These are phyloP conservation scores for Trichomalopsis sarcophagae DNA, from an alignment of 1,140 invertebrate species.

Conservation along the genomic window DNA sequence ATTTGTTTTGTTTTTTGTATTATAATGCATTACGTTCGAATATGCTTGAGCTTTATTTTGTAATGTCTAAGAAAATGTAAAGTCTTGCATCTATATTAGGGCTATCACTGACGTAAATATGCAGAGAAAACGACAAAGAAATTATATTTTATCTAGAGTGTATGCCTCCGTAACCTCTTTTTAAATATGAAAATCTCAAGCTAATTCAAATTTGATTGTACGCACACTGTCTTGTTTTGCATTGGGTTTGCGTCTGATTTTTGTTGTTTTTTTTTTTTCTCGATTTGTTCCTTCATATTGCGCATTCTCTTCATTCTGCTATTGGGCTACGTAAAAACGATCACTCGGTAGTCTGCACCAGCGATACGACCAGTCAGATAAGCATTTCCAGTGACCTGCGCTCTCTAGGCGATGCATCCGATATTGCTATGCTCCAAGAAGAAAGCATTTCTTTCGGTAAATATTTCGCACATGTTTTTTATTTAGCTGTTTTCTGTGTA, in stretches of 20 bases:
- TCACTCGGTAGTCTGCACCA: constrained; percentile 72
- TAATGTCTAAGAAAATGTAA: constrained; percentile 29
- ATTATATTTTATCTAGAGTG: too few species aligned
- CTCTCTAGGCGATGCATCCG: constrained; percentile 72
- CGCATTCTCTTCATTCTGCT: constrained; percentile 69
- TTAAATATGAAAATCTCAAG: constrained; percentile 8
- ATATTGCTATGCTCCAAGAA: constrained; percentile 73
- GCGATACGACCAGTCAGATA: constrained; percentile 74
- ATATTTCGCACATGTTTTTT: constrained; percentile 60
- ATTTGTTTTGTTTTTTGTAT: constrained; percentile 51
- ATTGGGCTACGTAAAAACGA: constrained; percentile 65
- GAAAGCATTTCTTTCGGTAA: constrained; percentile 73
- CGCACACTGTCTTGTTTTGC: constrained; percentile 67
- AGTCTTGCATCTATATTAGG: not conserved
- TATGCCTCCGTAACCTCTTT: too few species aligned
- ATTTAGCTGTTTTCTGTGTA: constrained; percentile 61
- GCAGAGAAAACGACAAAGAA: too few species aligned
- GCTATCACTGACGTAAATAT: too few species aligned
- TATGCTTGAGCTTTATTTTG: constrained; percentile 35
- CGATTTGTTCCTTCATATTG: constrained; percentile 62
- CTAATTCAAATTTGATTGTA: constrained; percentile 42
- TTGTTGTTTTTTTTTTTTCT: constrained; percentile 59
- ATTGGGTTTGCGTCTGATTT: constrained; percentile 64
- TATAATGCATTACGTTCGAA: constrained; percentile 43
- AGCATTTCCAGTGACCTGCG: constrained; percentile 74